Base-by-base conservation (phyloP, 2,888 invertebrate genomes). In the Osedax fenrisi region DNA sequence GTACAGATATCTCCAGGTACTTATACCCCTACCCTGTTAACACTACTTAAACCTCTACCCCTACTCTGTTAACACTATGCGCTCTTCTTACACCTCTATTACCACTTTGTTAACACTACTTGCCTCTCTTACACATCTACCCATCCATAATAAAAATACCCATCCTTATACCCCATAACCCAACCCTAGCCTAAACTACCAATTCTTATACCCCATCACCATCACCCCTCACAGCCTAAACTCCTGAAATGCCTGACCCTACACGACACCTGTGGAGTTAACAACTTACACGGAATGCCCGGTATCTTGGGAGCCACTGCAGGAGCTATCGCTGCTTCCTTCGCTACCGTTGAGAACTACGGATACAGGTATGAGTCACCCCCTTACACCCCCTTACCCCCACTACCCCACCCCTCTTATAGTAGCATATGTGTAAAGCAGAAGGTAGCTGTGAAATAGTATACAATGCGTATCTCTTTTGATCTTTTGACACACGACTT, bases 281-380 rank as follows among this genome's bases (percentile, higher is more conserved):
- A 96, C 91, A 96, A 96, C 86, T 88, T 97, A 21, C 96, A 97
- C 83, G 96, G 95, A 0, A 91, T 95, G 90, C 96, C 96, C 0
- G 95, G 92, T 1, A 84, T 96, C 1, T 85, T 92, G 69, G 92
- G 92, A 0, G 95, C 90, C 26, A 82, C 94, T 73, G 87, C 90
- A 56, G 90, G 92, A 0, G 89, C 89, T 0, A 82, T 92, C 61
- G 89, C 90, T 84, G 91, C 92, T 1, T 88, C 87, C 0, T 79
- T 81, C 61, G 81, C 91, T 0, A 88, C 89, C 0, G 86, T 87
- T 79, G 86, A 87, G 0, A 84, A 85, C 22, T 94, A 94, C 84
- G 88, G 86, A 5, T 79, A 80, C 5, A 78, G 76, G 78, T 78
- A 26, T 64, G 72, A 17, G 2, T 23, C 62, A 64, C 13, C 23